phyloP scores from a whole-genome alignment of 2,888 invertebrate genomes.

The Synanthedon vespiformis region DNA sequence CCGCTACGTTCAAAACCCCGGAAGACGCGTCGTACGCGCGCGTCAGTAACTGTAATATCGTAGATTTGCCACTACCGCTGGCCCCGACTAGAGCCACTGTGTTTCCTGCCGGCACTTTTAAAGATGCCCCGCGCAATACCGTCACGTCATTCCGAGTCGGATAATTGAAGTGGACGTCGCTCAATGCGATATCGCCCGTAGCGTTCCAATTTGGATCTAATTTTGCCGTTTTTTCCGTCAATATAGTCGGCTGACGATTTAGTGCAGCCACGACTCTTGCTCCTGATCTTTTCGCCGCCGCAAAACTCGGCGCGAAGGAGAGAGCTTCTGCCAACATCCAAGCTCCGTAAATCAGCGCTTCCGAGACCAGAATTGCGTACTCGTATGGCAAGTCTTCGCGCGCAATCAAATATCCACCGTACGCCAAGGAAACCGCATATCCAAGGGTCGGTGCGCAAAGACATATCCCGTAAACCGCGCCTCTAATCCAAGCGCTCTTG shows the following conservation, averaged over 20 bases:
- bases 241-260: conserved; percentile 46
- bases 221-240: conserved; percentile 22
- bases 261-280: conserved; percentile 73
- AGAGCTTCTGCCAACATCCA: conserved; percentile 84
- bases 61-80: conserved; percentile 85
- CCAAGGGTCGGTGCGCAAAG: conserved; percentile 78
- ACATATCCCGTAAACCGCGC: conserved; percentile 77
- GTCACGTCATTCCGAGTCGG: conserved; percentile 77
- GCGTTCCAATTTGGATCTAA: conserved; percentile 39
- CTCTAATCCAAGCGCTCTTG: conserved; percentile 64
- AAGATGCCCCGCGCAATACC: conserved; percentile 75
- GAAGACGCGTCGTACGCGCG: conserved; percentile 80
- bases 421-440: conserved; percentile 78
- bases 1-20: conserved; percentile 34
- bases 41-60: conserved; percentile 80
- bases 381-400: conserved; percentile 71
- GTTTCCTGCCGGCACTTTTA: conserved; percentile 73
- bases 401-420: conserved; percentile 77
- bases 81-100: conserved; percentile 81
- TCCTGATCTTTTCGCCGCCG: conserved; percentile 77
- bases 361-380: conserved; percentile 80
- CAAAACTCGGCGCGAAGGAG: conserved; percentile 82
- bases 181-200: conserved; percentile 74
- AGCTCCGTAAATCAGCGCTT: conserved; percentile 81
- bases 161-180: conserved; percentile 79